These are phyloP conservation scores for Trogon surrucura DNA, from an alignment of 2,113 vertebrate genomes.

Conservation along the genomic window DNA sequence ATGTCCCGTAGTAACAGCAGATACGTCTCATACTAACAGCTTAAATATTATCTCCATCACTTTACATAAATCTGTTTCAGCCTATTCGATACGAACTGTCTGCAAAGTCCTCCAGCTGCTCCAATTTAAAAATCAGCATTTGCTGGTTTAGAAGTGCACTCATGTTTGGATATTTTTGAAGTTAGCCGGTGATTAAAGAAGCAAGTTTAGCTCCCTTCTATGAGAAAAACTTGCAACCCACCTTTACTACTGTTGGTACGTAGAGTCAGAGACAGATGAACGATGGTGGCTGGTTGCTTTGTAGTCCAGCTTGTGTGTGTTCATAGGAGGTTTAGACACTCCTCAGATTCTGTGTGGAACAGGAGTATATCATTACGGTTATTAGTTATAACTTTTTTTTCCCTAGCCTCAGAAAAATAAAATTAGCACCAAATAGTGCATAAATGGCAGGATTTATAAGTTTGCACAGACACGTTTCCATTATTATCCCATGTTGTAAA, in stretches of 20 bases:
- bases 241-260: accelerated
- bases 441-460: not conserved
- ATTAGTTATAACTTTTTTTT: not conserved
- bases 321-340: not conserved
- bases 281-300: not conserved
- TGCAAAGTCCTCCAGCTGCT: not conserved
- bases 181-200: not conserved
- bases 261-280: not conserved
- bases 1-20: not conserved
- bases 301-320: not conserved
- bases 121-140: not conserved
- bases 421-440: not conserved
- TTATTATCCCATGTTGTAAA: not conserved
- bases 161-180: not conserved
- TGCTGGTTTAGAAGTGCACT: accelerated
- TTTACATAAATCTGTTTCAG: not conserved
- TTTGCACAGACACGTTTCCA: not conserved
- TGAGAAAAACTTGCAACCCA: not conserved
- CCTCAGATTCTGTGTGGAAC: not conserved
- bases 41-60: not conserved
- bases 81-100: accelerated
- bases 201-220: not conserved
- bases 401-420: not conserved
- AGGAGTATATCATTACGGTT: not conserved
- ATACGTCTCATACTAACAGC: not conserved